Percentiles rank a stretch among this genome's conserved stretches.
Conservation (phyloP, 2,888 invertebrate species). For the Craniophora ligustri region DNA sequence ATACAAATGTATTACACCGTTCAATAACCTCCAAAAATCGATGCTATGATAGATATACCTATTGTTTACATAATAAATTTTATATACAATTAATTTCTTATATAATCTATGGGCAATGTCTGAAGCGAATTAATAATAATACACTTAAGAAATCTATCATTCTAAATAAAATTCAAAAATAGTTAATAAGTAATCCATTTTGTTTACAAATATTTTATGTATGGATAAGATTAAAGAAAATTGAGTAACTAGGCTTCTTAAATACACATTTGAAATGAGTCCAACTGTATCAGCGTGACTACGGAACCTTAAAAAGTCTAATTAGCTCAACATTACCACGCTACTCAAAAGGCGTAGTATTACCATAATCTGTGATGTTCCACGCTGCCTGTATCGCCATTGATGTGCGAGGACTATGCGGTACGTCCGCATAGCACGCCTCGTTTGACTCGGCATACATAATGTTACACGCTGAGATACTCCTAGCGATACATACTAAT, state of each 20-base stretch:
- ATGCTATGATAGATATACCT: no score
- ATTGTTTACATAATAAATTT: no score
- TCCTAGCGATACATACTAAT: not conserved
- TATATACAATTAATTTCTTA: no score
- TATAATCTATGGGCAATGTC: no score
- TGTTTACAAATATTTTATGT: not conserved
- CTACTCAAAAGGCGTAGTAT: not conserved
- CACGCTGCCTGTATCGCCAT: constrained; percentile 13
- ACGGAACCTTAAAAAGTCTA: not conserved
- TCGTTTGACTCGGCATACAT: constrained; percentile 3
- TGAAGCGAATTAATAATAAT: no score
- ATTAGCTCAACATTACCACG: not conserved
- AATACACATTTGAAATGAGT: not conserved
- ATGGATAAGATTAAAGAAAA: no score
- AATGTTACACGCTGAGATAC: not conserved
- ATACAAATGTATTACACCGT: no score
- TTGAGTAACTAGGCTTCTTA: not conserved
- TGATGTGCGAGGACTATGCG: constrained; percentile 7
- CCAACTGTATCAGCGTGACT: not conserved
- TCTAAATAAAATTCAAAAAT: no score
- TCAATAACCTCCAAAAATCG: no score
- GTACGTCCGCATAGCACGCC: not conserved
- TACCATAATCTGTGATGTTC: constrained; percentile 2
- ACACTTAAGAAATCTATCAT: no score
- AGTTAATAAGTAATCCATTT: no score